Base-by-base conservation (phyloP, 2,888 invertebrate genomes). In the Heliconius sara region DNA sequence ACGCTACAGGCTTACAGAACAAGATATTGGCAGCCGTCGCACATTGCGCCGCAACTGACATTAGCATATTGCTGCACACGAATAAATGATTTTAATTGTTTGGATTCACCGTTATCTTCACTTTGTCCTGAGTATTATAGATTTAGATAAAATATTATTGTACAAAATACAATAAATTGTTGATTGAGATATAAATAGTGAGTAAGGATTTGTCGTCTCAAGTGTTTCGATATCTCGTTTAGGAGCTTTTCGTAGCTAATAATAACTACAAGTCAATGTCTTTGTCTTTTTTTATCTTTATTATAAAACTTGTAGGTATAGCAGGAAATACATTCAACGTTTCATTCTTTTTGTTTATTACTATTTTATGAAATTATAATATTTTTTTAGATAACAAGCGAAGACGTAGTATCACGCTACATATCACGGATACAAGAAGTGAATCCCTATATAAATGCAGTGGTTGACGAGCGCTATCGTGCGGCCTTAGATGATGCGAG, bases 361-460 rank as follows among this genome's bases (percentile, higher is more conserved):
- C 10, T 60, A 60, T 10, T 60, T n/a, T 10, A n/a, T 60, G n/a
- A n/a, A 60, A 60, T 12, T 10, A 25, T 27, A 30, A 16, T 13
- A 34, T 25, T 68, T 27, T 76, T 66, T 27, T 34, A 97, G 97
- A 81, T 97, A 52, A 95, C 93, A 72, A 96, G 97, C 77, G 95
- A 96, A 85, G 93, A 96, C 79, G 91, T 97, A 10, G 95, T 97
- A 0, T 84, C 88, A 6, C 94, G 96, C 0, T 98, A 96, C 88
- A 96, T 97, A 74, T 91, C 94, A 1, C 95, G 97, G 57, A 96
- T 97, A 30, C 94, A 95, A 77, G 95, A 95, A 84, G 96, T 97
- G 0, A 96, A 98, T 87, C 96, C 96, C 0, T 88, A 95, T 25
- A 85, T 98, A 25, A 97, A 97, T 86, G 97, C 97, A 0, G 95